phyloP scores from a whole-genome alignment of 1,140 invertebrate species.

The Nasonia giraulti region DNA sequence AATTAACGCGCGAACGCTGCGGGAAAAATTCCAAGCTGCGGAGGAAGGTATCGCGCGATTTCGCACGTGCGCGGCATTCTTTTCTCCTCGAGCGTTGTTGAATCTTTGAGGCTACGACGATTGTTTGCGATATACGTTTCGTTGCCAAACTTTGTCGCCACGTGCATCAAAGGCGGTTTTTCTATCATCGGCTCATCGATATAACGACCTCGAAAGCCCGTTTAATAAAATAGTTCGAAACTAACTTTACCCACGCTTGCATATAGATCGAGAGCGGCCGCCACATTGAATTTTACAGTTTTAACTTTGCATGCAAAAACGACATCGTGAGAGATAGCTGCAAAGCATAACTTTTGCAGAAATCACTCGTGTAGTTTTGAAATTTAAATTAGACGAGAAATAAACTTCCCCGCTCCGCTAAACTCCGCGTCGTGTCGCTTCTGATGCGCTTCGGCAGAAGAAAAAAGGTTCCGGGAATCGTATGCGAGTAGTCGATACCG shows the following conservation, averaged over 20 bases:
- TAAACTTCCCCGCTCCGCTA: background rate
- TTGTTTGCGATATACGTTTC: no score
- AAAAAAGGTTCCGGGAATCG: no score
- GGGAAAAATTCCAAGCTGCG: background rate
- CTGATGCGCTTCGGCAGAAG: no score
- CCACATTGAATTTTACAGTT: constrained; percentile 45
- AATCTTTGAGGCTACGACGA: no score
- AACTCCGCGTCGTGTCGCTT: background rate
- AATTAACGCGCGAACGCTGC: constrained; percentile 26
- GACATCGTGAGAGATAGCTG: background rate
- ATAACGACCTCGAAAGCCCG: background rate
- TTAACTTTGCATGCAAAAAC: constrained; percentile 30
- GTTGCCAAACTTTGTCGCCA: no score
- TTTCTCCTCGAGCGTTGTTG: background rate
- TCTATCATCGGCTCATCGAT: background rate
- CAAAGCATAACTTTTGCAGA: constrained; percentile 12
- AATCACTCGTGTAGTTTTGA: background rate
- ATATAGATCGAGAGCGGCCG: background rate
- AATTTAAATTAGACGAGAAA: constrained; percentile 35
- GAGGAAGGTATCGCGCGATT: background rate
- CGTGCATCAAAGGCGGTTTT: no score
- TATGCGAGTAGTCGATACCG: background rate
- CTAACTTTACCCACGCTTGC: constrained; percentile 8
- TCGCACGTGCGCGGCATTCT: background rate
- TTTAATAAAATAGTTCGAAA: constrained; percentile 41